A percentile compares a stretch with the other conserved stretches of the same genome.
Evolutionary conservation across 2,797 vertebrate species (phyloP).

Genomic region (Coluber constrictor): DNA sequence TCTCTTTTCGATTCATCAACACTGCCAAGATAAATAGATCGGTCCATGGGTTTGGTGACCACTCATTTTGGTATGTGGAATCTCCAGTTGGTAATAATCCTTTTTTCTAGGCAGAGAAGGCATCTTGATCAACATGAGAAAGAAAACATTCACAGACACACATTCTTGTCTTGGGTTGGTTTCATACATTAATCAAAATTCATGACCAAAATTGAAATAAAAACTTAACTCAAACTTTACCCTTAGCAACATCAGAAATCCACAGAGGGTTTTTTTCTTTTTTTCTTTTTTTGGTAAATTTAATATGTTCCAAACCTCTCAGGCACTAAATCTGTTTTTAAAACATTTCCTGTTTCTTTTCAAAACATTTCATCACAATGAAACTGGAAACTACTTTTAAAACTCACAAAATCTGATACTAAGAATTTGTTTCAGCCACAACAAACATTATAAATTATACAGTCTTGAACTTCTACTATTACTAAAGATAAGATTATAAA

Average conservation of each 20-base stretch:
- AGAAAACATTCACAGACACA: neutral
- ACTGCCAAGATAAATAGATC: constrained; percentile 88
- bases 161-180: neutral
- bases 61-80: constrained; percentile 52
- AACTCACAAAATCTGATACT: neutral
- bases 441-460: neutral
- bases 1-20: constrained; percentile 83
- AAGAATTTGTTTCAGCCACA: neutral
- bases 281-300: too few species aligned
- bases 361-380: neutral
- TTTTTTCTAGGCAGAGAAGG: constrained; percentile 11
- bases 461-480: neutral
- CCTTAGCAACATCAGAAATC: neutral
- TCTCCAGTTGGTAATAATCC: constrained; percentile 37
- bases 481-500: neutral
- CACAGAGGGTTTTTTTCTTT: too few species aligned
- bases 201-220: neutral
- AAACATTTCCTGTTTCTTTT: neutral
- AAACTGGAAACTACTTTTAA: neutral
- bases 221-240: neutral
- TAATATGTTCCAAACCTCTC: neutral
- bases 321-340: neutral
- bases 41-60: constrained; percentile 75
- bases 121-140: neutral
- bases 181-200: neutral